phyloP scores from a whole-genome alignment of 2,888 invertebrate genomes.

The Baccha elongata region DNA sequence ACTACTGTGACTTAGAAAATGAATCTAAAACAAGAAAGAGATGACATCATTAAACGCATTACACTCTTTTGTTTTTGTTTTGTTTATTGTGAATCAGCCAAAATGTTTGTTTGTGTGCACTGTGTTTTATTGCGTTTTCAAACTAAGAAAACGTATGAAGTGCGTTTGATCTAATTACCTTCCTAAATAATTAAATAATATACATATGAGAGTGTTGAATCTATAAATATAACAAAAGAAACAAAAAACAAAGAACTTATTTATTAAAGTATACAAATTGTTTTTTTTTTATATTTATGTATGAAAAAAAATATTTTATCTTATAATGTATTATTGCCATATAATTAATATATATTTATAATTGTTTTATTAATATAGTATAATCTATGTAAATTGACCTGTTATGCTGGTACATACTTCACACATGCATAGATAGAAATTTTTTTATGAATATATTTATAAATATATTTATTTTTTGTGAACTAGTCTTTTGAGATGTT shows the following conservation, averaged over 20 bases:
- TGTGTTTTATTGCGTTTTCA: not conserved
- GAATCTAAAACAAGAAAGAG: no score
- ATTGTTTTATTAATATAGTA: conserved; percentile 17
- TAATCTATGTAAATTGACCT: conserved; percentile 19
- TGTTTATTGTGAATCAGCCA: no score
- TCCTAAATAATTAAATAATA: conserved; percentile 21
- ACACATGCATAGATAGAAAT: conserved; percentile 57
- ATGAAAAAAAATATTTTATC: conserved; percentile 12
- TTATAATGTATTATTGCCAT: conserved; percentile 24
- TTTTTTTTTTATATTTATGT: conserved; percentile 23
- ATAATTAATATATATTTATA: conserved; percentile 20
- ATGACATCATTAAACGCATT: no score
- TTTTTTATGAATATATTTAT: conserved; percentile 33
- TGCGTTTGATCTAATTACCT: conserved; percentile 34
- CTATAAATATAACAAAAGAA: conserved; percentile 1
- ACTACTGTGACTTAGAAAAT: no score
- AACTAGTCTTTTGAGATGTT: conserved; percentile 62
- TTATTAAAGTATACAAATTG: conserved; percentile 6
- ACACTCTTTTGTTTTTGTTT: no score
- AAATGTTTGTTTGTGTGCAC: conserved; percentile 10
- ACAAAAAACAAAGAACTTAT: conserved; percentile 1
- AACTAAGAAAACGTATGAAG: conserved; percentile 24
- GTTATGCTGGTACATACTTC: conserved; percentile 53
- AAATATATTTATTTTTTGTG: conserved; percentile 29
- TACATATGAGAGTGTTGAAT: conserved; percentile 38